These are phyloP conservation scores for Drosophila monieri DNA, from an alignment of 2,888 invertebrate species.

Conservation along the genomic window DNA sequence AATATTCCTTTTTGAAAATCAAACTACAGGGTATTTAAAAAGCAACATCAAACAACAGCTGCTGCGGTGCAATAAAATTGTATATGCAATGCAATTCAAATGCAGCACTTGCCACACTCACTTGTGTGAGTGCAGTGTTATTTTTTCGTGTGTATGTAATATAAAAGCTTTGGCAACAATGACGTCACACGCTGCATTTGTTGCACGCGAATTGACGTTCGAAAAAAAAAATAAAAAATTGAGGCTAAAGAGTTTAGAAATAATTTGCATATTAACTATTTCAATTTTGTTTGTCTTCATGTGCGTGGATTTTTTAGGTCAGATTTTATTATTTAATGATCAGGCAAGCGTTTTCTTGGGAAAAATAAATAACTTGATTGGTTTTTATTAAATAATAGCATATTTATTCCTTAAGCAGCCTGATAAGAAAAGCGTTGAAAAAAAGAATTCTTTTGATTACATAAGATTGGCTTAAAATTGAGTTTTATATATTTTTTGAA, in stretches of 20 bases:
- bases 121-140: slow-evolving; percentile 37
- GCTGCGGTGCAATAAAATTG: slow-evolving; percentile 65
- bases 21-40: slow-evolving; percentile 24
- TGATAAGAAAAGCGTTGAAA: no score
- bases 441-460: no score
- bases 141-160: slow-evolving; percentile 21
- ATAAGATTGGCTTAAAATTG: no score
- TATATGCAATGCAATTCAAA: slow-evolving; percentile 62
- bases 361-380: no score
- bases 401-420: no score
- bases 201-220: slow-evolving; percentile 54
- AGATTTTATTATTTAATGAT: slow-evolving; percentile 2
- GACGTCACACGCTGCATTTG: slow-evolving; percentile 73
- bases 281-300: not conserved
- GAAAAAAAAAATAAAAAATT: not conserved
- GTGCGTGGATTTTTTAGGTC: not conserved
- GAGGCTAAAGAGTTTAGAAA: slow-evolving; percentile 1
- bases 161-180: slow-evolving; percentile 58
- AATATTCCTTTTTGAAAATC: not conserved
- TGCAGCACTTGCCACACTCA: slow-evolving; percentile 34
- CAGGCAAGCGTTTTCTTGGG: not conserved
- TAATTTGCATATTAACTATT: slow-evolving; percentile 1
- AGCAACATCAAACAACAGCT: slow-evolving; percentile 59
- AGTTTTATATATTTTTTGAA: no score
- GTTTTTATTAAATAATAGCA: no score